Conservation (phyloP, 2,888 invertebrate species). For the Desoria tigrina region DNA sequence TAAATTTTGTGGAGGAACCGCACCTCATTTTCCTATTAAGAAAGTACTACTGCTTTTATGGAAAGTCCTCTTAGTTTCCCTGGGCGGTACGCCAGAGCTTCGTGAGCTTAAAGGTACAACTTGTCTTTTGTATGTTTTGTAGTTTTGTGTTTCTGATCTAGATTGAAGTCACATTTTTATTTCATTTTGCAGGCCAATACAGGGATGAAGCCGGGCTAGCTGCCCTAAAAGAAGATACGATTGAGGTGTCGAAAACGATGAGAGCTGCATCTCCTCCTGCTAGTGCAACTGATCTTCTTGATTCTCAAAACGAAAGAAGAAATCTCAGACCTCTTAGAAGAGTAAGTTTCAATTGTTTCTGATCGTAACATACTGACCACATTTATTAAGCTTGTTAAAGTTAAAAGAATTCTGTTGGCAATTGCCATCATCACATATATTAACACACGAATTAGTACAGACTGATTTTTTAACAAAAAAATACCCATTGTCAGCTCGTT, state of each 20-base stretch:
- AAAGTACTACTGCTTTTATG: constrained; percentile 92
- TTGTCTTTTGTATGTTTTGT: no score
- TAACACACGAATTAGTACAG: no score
- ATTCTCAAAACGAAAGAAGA: constrained; percentile 78
- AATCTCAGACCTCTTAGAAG: constrained; percentile 71
- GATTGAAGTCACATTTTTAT: no score
- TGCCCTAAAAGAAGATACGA: constrained; percentile 84
- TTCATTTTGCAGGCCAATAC: constrained; percentile 55
- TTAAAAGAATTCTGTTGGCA: no score
- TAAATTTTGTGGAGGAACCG: constrained; percentile 89
- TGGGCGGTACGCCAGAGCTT: constrained; percentile 87
- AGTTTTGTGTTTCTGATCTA: no score
- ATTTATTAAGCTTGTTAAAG: no score
- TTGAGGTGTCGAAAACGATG: constrained; percentile 91
- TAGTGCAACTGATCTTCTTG: constrained; percentile 83
- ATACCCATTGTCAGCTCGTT: no score
- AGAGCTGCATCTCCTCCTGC: constrained; percentile 92
- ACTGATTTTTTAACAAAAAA: no score
- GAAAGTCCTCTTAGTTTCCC: constrained; percentile 88
- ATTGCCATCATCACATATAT: no score
- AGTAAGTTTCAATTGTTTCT: no score
- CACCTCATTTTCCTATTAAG: constrained; percentile 98
- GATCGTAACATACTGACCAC: no score
- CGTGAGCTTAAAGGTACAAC: constrained; percentile 72
- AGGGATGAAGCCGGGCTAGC: constrained; percentile 69